These are phyloP conservation scores for Osedax fenrisi DNA, from an alignment of 2,888 invertebrate species.

Conservation along the genomic window DNA sequence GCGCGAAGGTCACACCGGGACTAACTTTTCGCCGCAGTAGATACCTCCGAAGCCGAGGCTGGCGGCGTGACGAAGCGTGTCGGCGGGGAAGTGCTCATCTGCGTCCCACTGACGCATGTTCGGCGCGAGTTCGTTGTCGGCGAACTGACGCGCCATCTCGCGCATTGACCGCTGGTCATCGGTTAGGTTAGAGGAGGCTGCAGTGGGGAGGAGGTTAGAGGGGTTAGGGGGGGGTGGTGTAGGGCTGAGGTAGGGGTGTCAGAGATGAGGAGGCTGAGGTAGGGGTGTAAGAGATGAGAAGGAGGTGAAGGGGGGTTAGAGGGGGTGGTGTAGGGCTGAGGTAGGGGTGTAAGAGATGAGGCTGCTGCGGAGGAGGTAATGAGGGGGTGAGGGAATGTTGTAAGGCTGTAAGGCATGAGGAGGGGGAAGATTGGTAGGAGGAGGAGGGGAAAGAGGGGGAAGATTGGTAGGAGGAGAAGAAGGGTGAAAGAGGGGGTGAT, in stretches of 20 bases:
- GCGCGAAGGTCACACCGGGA: too few relatives aligned
- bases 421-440: too few relatives aligned
- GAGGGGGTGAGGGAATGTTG: too few relatives aligned
- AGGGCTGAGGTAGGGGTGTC: not conserved
- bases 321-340: too few relatives aligned
- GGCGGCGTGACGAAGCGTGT: slow-evolving; percentile 53
- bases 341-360: too few relatives aligned
- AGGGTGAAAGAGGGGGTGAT: too few relatives aligned
- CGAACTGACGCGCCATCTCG: slow-evolving; percentile 53
- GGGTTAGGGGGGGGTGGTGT: not conserved
- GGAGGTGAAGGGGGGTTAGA: not conserved
- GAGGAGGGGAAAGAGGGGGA: too few relatives aligned
- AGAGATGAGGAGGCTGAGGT: not conserved
- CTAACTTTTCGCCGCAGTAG: slow-evolving; percentile 51
- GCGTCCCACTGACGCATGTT: slow-evolving; percentile 56
- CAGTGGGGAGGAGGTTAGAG: not conserved
- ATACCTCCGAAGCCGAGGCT: slow-evolving; percentile 56
- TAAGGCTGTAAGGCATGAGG: too few relatives aligned
- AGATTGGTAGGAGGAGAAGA: too few relatives aligned
- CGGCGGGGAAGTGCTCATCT: slow-evolving; percentile 54
- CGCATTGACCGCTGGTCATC: slow-evolving; percentile 54
- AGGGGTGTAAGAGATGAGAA: not conserved
- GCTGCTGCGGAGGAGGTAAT: too few relatives aligned
- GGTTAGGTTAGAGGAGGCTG: slow-evolving; percentile 52
- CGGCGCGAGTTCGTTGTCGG: slow-evolving; percentile 54